Evolutionary conservation across 2,797 vertebrate genomes (phyloP), one percentile per base, ranked within the genome.

Genomic region (Nyctalus aviator): DNA sequence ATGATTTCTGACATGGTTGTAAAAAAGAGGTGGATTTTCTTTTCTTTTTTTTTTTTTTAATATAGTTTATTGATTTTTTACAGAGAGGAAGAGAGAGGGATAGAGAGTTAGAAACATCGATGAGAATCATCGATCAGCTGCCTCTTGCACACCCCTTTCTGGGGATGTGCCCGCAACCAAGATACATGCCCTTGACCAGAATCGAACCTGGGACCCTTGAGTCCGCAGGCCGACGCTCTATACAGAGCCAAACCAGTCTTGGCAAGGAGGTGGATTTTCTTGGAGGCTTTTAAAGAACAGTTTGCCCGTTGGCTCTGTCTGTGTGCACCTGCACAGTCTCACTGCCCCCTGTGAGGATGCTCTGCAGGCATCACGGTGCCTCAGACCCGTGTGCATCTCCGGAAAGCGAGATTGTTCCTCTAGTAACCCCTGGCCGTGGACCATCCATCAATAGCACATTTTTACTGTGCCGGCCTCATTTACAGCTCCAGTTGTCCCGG

Each of bases 341-440:
- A 9, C 35, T 2, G 25, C 20, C 10, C 37, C 5, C 0, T 25
- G 25, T 37, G 48, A n/a, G 41, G 12, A 9, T 8, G 35, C 32
- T 32, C 12, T 46, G n/a, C 2, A 8, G 73, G 69, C 6, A 0
- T 14, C 12, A 0, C 4, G 14, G 4, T 0, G 5, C 25, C 23
- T 64, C 37, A 6, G 78, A 32, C 2, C 15, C n/a, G 0, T 3
- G 2, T 0, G 3, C 30, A 0, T 20, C 15, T 44, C 79, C 59
- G 18, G 27, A 21, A 3, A 73, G n/a, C 0, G 11, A 3, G 35
- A 6, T 7, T 3, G 1, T 59, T 17, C 37, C 37, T 32, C 17
- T 37, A 0, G 1, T 27, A 1, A 10, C 72, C 2, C 0, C 4
- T 17, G 11, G 8, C 12, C 0, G 0, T 2, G 46, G 62, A 15